Percentiles rank a stretch among this genome's conserved stretches.
Evolutionary conservation across 2,797 vertebrate species (phyloP).

Genomic region (Nyctibius grandis): DNA sequence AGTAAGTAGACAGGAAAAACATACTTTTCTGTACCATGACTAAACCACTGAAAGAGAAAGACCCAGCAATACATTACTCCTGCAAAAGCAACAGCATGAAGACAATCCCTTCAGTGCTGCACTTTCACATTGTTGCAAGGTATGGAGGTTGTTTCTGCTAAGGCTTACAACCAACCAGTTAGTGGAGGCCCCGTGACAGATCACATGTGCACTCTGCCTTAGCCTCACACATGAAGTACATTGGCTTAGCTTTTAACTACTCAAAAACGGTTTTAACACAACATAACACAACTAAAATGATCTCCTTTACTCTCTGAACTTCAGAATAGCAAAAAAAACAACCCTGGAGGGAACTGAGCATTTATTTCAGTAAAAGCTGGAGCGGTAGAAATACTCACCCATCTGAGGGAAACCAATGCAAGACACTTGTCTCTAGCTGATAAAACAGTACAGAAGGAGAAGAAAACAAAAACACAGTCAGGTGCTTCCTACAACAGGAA

Average conservation of each 20-base stretch:
- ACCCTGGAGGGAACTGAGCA: not conserved
- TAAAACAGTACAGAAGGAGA: not conserved
- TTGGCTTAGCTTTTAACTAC: not conserved
- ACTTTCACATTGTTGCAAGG: not conserved
- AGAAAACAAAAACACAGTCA: constrained; percentile 19
- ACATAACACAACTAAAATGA: not conserved
- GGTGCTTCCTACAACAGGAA: constrained; percentile 44
- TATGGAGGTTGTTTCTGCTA: not conserved
- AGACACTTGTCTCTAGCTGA: not conserved
- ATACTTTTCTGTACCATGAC: not conserved
- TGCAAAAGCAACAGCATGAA: not conserved
- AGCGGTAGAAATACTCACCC: not conserved
- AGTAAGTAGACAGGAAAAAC: not conserved
- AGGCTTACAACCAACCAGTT: not conserved
- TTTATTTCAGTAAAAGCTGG: not conserved
- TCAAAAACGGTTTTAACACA: not conserved
- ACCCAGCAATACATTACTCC: not conserved
- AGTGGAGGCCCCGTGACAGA: not conserved
- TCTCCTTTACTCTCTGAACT: not conserved
- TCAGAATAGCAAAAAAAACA: not conserved
- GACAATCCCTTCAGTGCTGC: not conserved
- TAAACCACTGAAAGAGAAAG: not conserved
- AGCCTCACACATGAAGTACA: not conserved
- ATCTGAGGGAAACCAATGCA: not conserved
- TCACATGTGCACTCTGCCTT: not conserved